These are phyloP conservation scores for Gadopsis marmoratus DNA, from an alignment of 2,797 vertebrate species.

Conservation along the genomic window DNA sequence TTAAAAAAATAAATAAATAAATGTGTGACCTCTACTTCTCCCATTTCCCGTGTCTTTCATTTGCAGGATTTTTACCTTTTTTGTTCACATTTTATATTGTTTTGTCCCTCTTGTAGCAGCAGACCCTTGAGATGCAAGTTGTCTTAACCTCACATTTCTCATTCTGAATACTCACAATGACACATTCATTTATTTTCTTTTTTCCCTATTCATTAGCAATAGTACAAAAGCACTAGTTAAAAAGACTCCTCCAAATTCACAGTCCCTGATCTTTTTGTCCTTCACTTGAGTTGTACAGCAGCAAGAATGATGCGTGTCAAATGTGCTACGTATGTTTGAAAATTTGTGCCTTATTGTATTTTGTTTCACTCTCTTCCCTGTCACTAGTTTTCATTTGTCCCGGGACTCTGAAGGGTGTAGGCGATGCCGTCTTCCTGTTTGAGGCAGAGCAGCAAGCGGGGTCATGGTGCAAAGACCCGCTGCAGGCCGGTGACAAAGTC, in stretches of 20 bases:
- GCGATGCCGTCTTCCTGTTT: slow-evolving; percentile 93
- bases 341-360: slow-evolving; percentile 48
- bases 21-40: slow-evolving; percentile 53
- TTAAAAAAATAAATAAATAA: slow-evolving; percentile 26
- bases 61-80: slow-evolving; percentile 81
- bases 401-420: slow-evolving; percentile 95
- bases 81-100: slow-evolving; percentile 63
- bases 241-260: slow-evolving; percentile 70
- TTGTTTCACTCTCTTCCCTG: slow-evolving; percentile 83
- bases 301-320: slow-evolving; percentile 63
- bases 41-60: slow-evolving; percentile 76
- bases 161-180: slow-evolving; percentile 62
- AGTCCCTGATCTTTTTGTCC: slow-evolving; percentile 73
- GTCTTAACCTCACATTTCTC: slow-evolving; percentile 65
- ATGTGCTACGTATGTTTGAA: slow-evolving; percentile 1
- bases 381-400: slow-evolving; percentile 99
- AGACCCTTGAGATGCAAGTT: slow-evolving; percentile 81
- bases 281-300: slow-evolving; percentile 67
- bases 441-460: slow-evolving; percentile 99
- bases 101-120: slow-evolving; percentile 81
- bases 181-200: slow-evolving; percentile 58
- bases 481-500: slow-evolving; percentile 98
- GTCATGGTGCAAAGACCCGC: slow-evolving; percentile 99
- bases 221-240: slow-evolving; percentile 66
- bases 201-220: slow-evolving; percentile 52